These are phyloP conservation scores for Chesias legatella DNA, from an alignment of 2,888 invertebrate genomes.

Conservation along the genomic window DNA sequence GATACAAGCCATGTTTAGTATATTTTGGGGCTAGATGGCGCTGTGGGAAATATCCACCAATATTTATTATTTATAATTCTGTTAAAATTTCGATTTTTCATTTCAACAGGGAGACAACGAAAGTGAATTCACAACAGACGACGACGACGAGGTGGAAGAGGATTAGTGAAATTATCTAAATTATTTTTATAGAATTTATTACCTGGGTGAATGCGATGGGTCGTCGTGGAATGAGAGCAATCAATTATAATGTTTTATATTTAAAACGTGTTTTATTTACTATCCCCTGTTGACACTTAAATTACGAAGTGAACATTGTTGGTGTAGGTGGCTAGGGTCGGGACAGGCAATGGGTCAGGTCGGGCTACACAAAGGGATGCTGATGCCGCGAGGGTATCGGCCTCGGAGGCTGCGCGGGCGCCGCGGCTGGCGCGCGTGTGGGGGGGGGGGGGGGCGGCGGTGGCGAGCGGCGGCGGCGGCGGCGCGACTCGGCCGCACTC, in stretches of 20 bases:
- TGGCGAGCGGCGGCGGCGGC: conserved; percentile 19
- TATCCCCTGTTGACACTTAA: conserved; percentile 12
- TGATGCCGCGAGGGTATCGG: conserved; percentile 59
- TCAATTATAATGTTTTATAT: conserved; percentile 76
- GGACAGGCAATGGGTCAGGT: conserved; percentile 12
- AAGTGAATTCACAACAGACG: conserved; percentile 84
- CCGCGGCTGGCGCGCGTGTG: conserved; percentile 21
- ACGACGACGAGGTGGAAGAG: conserved; percentile 83
- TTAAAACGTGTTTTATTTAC: conserved; percentile 41
- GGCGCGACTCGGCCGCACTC: conserved; percentile 46
- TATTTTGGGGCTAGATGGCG: too few species aligned
- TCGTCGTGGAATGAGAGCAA: conserved; percentile 56
- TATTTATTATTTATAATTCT: too few species aligned
- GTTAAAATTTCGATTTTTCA: conserved; percentile 2
- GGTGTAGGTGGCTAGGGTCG: too few species aligned
- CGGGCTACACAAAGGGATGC: conserved; percentile 46
- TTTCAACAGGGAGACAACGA: conserved; percentile 77
- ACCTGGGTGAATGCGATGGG: conserved; percentile 53
- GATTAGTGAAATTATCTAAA: conserved; percentile 65
- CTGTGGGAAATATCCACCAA: too few species aligned
- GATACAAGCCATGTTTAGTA: too few species aligned
- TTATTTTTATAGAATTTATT: conserved; percentile 79
- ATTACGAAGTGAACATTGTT: too few species aligned
- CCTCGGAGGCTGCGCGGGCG: conserved; percentile 54
- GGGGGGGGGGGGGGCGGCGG: conserved; percentile 18